Base-by-base conservation (phyloP, 2,888 invertebrate genomes). In the Nowickia ferox region DNA sequence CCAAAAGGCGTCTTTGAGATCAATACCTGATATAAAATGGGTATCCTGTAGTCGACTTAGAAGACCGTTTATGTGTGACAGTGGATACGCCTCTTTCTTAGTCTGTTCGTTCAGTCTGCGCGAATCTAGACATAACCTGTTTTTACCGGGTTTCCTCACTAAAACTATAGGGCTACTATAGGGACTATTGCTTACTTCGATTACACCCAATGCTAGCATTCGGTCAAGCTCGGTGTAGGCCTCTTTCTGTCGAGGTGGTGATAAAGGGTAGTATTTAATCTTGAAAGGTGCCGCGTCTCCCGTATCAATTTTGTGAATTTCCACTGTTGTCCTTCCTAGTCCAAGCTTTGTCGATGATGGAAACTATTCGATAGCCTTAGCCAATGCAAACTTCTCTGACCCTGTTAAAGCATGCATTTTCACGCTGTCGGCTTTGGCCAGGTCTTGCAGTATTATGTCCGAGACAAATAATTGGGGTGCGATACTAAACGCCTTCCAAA, bases 81-180 rank as follows among this genome's bases (percentile, higher is more conserved):
- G 22, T 57, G 15, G 55, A 15, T 57, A 57, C 5, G 66, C 76
- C 22, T 76, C 48, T 13, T 76, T 76, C 17, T 76, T 76, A 2
- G 76, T 57, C 5, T 38, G 8, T 19, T n/a, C 13, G 13, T 66
- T 66, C 9, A 77, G 15, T 68, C 59, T 76, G 1, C 76, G 55
- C 3, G 66, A 76, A 30, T 66, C 76, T 40, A 68, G 77, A 51
- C 68, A 77, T 19, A 68, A 38, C 9, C 74, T 9, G 9, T 42
- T 53, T 15, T 74, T 65, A 19, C 75, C 63, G 1, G 75, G 75
- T 42, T 75, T 75, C 15, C 75, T 63, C 9, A 75, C 75, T 30
- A 76, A 40, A 6, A 76, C 76, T 8, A 77, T 42, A 1, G 77
- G 77, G 38, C 68, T 77, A 59, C 68, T 19, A 2, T 77, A 68